These are phyloP conservation scores for Xanthorhoe designata DNA, from an alignment of 2,888 invertebrate genomes.

Conservation along the genomic window DNA sequence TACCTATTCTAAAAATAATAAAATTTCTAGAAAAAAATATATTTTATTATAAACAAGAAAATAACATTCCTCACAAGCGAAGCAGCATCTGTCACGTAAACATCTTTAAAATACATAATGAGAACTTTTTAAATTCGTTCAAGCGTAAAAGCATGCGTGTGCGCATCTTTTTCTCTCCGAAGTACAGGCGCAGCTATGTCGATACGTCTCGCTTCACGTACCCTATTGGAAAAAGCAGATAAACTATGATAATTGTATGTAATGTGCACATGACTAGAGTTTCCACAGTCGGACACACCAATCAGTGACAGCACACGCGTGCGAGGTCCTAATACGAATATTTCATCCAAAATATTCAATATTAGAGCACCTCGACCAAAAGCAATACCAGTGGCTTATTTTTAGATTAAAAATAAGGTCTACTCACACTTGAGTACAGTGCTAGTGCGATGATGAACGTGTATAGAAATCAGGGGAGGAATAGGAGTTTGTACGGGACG, in stretches of 20 bases:
- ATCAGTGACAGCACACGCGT: slow-evolving; percentile 62
- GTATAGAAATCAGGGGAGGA: slow-evolving; percentile 69
- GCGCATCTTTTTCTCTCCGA: slow-evolving; percentile 69
- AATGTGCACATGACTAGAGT: slow-evolving; percentile 67
- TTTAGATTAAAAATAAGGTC: slow-evolving; percentile 72
- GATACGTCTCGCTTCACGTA: slow-evolving; percentile 79
- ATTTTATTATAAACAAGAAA: slow-evolving; percentile 11
- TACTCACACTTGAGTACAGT: slow-evolving; percentile 49
- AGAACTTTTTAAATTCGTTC: slow-evolving; percentile 79
- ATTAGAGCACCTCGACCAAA: slow-evolving; percentile 60
- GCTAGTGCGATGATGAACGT: slow-evolving; percentile 69
- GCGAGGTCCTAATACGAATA: slow-evolving; percentile 73
- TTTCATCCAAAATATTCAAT: slow-evolving; percentile 69
- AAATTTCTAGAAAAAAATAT: slow-evolving; percentile 9
- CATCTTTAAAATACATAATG: slow-evolving; percentile 51
- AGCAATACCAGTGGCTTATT: slow-evolving; percentile 68
- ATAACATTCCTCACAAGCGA: slow-evolving; percentile 29
- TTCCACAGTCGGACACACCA: slow-evolving; percentile 63
- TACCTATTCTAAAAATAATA: too few relatives aligned
- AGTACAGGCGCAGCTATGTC: slow-evolving; percentile 68
- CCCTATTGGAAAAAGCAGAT: slow-evolving; percentile 82
- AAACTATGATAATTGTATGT: slow-evolving; percentile 81
- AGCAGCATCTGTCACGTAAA: slow-evolving; percentile 42
- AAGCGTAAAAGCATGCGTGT: slow-evolving; percentile 73
- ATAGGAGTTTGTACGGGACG: slow-evolving; percentile 74